Percentiles rank a stretch among this genome's conserved stretches.
Evolutionary conservation across 2,113 vertebrate species (phyloP).

Genomic region (Sorex fumeus): DNA sequence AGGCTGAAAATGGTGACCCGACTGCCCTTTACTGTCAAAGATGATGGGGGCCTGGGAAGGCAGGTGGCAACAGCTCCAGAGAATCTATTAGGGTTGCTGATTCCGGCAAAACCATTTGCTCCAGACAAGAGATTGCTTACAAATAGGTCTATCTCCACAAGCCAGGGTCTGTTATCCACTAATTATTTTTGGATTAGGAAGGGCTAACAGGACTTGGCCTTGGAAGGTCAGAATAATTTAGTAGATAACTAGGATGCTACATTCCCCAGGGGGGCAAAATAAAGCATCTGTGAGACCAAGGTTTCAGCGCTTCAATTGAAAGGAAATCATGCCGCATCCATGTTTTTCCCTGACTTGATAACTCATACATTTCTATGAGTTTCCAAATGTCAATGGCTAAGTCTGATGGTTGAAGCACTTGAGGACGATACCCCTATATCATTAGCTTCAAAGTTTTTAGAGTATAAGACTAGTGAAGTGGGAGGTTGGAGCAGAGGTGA

Average conservation of each 20-base stretch:
- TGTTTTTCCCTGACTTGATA: slow-evolving; percentile 76
- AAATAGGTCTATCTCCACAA: slow-evolving; percentile 78
- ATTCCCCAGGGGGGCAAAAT: slow-evolving; percentile 74
- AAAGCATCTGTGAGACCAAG: slow-evolving; percentile 76
- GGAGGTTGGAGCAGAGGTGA: neutral
- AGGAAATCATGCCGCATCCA: slow-evolving; percentile 79
- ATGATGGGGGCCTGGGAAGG: slow-evolving; percentile 72
- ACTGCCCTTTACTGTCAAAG: slow-evolving; percentile 72
- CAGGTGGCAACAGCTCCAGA: slow-evolving; percentile 1
- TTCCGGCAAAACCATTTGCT: slow-evolving; percentile 78
- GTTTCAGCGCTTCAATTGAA: slow-evolving; percentile 86
- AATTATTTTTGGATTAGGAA: slow-evolving; percentile 89
- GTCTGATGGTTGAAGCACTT: neutral
- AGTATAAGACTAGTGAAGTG: neutral
- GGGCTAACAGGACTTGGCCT: slow-evolving; percentile 85
- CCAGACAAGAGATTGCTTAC: slow-evolving; percentile 77
- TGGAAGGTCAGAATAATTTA: slow-evolving; percentile 85
- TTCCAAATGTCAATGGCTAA: slow-evolving; percentile 47
- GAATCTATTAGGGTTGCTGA: slow-evolving; percentile 75
- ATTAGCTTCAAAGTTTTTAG: neutral
- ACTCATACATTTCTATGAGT: slow-evolving; percentile 64
- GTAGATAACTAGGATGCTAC: slow-evolving; percentile 85
- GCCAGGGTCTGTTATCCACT: slow-evolving; percentile 81
- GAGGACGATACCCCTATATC: neutral
- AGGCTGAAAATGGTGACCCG: slow-evolving; percentile 38